phyloP scores from a whole-genome alignment of 2,797 vertebrate genomes.

The Myioborus miniatus region DNA sequence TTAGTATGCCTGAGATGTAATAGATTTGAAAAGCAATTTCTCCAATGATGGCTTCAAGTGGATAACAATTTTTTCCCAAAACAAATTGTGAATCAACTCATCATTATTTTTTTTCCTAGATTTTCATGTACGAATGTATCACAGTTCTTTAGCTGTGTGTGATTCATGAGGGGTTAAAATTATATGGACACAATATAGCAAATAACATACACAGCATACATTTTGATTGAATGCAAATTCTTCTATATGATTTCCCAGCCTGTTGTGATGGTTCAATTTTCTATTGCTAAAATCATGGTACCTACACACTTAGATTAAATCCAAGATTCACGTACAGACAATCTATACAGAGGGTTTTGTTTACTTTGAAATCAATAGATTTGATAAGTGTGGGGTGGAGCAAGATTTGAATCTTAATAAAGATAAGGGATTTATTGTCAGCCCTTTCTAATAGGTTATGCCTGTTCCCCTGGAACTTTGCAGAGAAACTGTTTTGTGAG shows the following conservation, averaged over 20 bases:
- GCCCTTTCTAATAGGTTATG: neutral
- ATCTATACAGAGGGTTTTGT: neutral
- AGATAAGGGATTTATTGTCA: conserved; percentile 19
- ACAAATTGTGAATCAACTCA: conserved; percentile 40
- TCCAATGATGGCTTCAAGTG: conserved; percentile 25
- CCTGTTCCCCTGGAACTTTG: neutral
- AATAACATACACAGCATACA: neutral
- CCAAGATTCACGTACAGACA: neutral
- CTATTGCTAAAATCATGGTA: neutral
- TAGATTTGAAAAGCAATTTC: conserved; percentile 73
- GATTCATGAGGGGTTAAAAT: conserved; percentile 18
- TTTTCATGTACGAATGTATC: neutral
- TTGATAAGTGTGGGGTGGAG: neutral
- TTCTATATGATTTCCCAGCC: neutral
- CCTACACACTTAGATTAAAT: neutral
- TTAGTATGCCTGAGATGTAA: conserved; percentile 68
- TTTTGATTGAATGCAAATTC: neutral
- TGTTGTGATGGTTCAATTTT: neutral
- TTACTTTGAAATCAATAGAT: conserved; percentile 24
- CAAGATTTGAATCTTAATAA: conserved; percentile 34
- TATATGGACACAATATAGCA: neutral
- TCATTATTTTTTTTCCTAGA: neutral
- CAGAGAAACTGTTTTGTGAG: neutral
- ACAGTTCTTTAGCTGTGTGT: neutral
- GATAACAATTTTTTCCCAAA: conserved; percentile 62